Conservation (phyloP, 2,113 vertebrate species). For the Ammodramus savannarum region DNA sequence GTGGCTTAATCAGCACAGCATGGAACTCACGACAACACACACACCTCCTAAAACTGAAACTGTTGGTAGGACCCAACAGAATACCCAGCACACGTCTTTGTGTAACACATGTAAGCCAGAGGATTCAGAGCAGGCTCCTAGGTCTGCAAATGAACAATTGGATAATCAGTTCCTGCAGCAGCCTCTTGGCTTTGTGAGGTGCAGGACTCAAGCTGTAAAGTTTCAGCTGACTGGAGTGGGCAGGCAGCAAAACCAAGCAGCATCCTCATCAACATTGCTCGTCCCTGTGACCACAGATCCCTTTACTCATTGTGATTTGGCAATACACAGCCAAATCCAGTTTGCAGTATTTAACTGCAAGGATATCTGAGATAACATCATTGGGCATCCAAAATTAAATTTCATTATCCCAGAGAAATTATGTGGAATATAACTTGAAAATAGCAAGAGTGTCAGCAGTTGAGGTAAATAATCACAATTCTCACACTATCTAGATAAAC, state of each 20-base stretch:
- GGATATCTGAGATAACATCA: not conserved
- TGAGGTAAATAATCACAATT: not conserved
- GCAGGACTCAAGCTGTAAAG: not conserved
- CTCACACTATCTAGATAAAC: not conserved
- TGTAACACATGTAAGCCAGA: not conserved
- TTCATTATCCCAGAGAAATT: not conserved
- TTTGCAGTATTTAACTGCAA: not conserved
- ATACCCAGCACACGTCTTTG: not conserved
- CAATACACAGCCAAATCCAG: not conserved
- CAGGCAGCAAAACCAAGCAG: not conserved
- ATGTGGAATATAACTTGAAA: not conserved
- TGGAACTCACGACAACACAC: conserved; percentile 37
- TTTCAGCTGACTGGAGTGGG: not conserved
- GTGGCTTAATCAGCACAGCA: conserved; percentile 68
- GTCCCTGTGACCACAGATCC: not conserved
- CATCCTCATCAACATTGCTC: not conserved
- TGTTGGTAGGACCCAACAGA: conserved; percentile 5
- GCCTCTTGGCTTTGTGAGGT: not conserved
- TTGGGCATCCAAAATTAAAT: not conserved
- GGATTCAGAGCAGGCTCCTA: not conserved
- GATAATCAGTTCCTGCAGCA: not conserved
- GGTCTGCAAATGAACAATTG: not conserved
- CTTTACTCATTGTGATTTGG: not conserved
- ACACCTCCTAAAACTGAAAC: conserved; percentile 45
- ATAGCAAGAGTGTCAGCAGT: not conserved